Evolutionary conservation across 2,888 invertebrate species (phyloP).

Genomic region (Pycnomerus fuliginosus): DNA sequence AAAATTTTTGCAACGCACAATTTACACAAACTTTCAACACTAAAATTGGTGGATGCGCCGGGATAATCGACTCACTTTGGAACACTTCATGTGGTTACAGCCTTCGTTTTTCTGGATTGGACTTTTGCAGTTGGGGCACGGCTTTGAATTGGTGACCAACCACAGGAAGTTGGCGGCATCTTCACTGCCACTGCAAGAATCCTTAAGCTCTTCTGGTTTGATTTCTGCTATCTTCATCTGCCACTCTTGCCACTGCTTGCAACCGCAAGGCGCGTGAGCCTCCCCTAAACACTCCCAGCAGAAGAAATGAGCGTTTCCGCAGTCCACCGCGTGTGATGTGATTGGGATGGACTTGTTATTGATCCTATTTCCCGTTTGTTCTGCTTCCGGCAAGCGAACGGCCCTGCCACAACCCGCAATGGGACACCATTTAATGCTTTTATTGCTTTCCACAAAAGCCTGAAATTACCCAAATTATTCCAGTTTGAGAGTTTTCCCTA

Average conservation of each 20-base stretch:
- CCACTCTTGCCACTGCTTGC: slow-evolving; percentile 62
- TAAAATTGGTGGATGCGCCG: too few species aligned
- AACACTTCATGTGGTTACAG: slow-evolving; percentile 73
- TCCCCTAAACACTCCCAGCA: slow-evolving; percentile 65
- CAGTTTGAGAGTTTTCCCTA: too few species aligned
- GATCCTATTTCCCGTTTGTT: slow-evolving; percentile 44
- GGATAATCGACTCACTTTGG: slow-evolving; percentile 63
- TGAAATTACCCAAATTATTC: slow-evolving; percentile 40
- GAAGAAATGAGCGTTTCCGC: slow-evolving; percentile 69
- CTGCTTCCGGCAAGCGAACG: slow-evolving; percentile 62
- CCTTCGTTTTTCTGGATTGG: slow-evolving; percentile 73
- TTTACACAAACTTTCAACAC: too few species aligned
- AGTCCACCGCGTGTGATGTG: slow-evolving; percentile 66
- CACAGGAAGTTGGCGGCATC: slow-evolving; percentile 66
- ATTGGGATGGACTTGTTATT: slow-evolving; percentile 42
- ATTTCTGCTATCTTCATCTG: slow-evolving; percentile 62
- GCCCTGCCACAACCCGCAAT: slow-evolving; percentile 67
- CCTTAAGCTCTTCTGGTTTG: slow-evolving; percentile 62
- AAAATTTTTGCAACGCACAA: too few species aligned
- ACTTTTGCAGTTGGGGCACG: slow-evolving; percentile 69
- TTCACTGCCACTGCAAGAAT: slow-evolving; percentile 58
- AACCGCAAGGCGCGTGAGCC: slow-evolving; percentile 68
- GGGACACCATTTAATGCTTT: slow-evolving; percentile 70
- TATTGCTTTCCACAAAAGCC: slow-evolving; percentile 71
- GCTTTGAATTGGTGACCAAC: slow-evolving; percentile 70